phyloP scores from a whole-genome alignment of 1,140 invertebrate species.

The Halictus rubicundus region DNA sequence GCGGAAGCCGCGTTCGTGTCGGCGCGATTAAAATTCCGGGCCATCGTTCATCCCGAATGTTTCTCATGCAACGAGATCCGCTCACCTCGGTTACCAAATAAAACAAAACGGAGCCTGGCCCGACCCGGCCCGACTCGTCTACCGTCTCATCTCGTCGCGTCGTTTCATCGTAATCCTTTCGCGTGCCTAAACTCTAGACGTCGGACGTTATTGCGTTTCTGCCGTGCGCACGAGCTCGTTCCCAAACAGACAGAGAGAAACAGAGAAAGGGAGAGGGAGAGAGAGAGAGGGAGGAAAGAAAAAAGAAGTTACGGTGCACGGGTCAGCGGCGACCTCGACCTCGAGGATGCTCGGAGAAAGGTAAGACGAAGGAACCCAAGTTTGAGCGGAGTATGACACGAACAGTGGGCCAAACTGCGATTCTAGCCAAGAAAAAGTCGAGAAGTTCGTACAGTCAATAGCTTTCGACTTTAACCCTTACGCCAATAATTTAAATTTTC shows the following conservation, averaged over 20 bases:
- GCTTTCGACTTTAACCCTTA: no score
- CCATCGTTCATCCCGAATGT: conserved; percentile 13
- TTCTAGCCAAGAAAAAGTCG: no score
- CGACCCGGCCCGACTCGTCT: neutral
- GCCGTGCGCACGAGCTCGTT: neutral
- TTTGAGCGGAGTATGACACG: conserved; percentile 3
- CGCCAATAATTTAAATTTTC: no score
- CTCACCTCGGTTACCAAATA: neutral
- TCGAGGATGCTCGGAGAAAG: neutral
- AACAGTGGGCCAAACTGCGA: no score
- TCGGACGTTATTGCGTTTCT: conserved; percentile 22
- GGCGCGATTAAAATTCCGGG: conserved; percentile 26
- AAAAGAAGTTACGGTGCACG: conserved; percentile 1
- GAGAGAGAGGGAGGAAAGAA: neutral
- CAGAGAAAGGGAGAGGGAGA: neutral
- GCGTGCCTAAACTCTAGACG: neutral
- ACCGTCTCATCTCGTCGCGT: neutral
- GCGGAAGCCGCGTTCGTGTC: neutral
- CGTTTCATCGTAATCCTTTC: conserved; percentile 16
- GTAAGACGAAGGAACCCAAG: neutral
- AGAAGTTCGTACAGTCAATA: no score
- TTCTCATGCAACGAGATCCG: neutral
- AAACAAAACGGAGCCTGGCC: neutral
- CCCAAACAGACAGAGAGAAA: neutral
- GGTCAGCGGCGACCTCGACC: conserved; percentile 26